phyloP scores from a whole-genome alignment of 2,888 invertebrate genomes.

The Temnothorax rugatulus region DNA sequence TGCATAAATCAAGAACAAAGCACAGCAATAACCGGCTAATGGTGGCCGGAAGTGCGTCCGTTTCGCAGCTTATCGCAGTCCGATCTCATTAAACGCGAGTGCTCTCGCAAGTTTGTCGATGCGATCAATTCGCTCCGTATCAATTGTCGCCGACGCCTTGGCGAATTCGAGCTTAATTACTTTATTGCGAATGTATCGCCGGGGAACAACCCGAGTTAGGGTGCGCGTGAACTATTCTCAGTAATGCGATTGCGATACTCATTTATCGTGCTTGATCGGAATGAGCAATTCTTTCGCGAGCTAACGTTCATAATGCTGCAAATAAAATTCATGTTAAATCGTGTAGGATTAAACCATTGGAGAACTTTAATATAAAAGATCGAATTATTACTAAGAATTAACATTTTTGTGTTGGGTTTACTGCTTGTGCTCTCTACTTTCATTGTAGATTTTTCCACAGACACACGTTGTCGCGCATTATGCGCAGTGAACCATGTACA shows the following conservation, averaged over 20 bases:
- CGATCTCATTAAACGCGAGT: slow-evolving; percentile 81
- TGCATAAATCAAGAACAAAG: slow-evolving; percentile 66
- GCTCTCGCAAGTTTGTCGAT: slow-evolving; percentile 77
- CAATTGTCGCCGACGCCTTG: slow-evolving; percentile 77
- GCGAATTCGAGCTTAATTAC: slow-evolving; percentile 74
- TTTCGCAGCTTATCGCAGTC: slow-evolving; percentile 73
- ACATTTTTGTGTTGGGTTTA: background rate
- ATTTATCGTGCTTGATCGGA: background rate
- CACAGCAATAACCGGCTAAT: slow-evolving; percentile 50
- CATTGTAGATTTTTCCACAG: background rate
- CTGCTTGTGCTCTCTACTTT: background rate
- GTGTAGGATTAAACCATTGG: background rate
- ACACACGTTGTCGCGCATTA: background rate
- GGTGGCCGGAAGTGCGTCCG: slow-evolving; percentile 60
- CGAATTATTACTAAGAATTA: background rate
- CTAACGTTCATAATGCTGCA: background rate
- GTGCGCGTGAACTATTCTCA: slow-evolving; percentile 18
- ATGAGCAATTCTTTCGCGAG: background rate
- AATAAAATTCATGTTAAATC: background rate
- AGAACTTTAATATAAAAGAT: background rate
- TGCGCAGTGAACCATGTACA: background rate
- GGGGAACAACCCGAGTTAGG: slow-evolving; percentile 48
- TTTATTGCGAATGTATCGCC: slow-evolving; percentile 76
- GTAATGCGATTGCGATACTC: slow-evolving; percentile 19
- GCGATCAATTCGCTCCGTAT: slow-evolving; percentile 75